phyloP scores from a whole-genome alignment of 2,888 invertebrate species.

The Ophioninae sp. region DNA sequence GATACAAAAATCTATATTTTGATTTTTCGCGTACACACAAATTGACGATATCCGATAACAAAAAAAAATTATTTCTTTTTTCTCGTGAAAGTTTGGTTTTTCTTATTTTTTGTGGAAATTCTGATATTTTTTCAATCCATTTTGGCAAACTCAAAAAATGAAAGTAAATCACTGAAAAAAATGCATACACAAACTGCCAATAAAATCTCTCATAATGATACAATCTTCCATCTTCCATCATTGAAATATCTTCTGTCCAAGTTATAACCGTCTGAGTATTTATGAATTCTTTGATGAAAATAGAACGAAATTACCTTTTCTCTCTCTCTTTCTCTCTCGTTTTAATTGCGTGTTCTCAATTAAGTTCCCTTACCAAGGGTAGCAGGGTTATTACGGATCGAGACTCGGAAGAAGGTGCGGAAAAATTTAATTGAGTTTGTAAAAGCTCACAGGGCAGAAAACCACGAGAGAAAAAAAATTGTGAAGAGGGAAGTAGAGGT shows the following conservation, averaged over 20 bases:
- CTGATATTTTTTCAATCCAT: no score
- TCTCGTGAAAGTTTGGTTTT: no score
- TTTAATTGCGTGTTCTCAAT: constrained; percentile 30
- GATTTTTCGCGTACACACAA: no score
- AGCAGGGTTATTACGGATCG: constrained; percentile 1
- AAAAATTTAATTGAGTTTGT: constrained; percentile 31
- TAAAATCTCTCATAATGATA: no score
- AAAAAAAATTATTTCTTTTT: neutral
- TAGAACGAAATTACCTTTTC: neutral
- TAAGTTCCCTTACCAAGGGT: neutral
- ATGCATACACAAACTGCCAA: no score
- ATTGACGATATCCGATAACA: neutral
- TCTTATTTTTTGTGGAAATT: no score
- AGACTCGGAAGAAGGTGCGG: neutral
- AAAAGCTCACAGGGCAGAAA: constrained; percentile 9
- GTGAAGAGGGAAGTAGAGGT: neutral
- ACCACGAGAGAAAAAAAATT: neutral
- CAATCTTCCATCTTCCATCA: no score
- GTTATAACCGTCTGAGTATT: no score
- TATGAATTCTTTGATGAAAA: neutral
- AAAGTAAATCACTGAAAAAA: no score
- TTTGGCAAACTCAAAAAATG: no score
- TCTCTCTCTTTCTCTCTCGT: neutral
- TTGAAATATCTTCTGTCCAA: no score
- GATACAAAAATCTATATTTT: neutral